Conservation (phyloP, 2,888 invertebrate species). For the Harpalus rubripes region DNA sequence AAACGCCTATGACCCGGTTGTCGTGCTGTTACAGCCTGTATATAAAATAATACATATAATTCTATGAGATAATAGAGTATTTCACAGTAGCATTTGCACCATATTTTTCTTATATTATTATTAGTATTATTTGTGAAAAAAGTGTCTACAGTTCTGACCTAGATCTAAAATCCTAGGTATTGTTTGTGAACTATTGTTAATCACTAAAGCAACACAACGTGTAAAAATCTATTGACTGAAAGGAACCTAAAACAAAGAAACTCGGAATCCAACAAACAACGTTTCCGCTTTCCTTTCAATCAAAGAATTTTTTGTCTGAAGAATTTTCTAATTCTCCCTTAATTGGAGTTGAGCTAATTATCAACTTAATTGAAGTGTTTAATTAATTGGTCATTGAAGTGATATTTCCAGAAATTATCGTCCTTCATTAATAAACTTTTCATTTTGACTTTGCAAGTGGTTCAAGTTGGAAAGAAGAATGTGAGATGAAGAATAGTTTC, state of each 20-base stretch:
- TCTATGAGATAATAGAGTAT: no score
- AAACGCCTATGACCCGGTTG: no score
- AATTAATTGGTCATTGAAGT: slow-evolving; percentile 42
- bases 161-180: not conserved
- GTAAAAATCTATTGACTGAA: slow-evolving; percentile 17
- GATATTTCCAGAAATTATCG: slow-evolving; percentile 32
- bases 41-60: no score
- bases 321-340: slow-evolving; percentile 14
- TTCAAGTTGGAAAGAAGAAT: not conserved
- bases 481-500: not conserved
- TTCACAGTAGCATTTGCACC: no score
- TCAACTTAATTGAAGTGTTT: slow-evolving; percentile 46
- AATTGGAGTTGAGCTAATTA: slow-evolving; percentile 46
- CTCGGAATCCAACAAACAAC: slow-evolving; percentile 26
- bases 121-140: no score
- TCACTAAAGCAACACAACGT: not conserved
- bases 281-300: slow-evolving; percentile 37
- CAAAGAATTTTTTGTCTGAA: slow-evolving; percentile 20
- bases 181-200: not conserved
- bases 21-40: no score
- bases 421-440: slow-evolving; percentile 16
- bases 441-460: slow-evolving; percentile 12
- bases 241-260: slow-evolving; percentile 32
- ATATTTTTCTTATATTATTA: no score
- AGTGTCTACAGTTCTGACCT: not conserved